Percentiles rank a stretch among this genome's conserved stretches.
These are phyloP conservation scores for Pyrgus malvae DNA, from an alignment of 2,888 invertebrate species.

Conservation along the genomic window DNA sequence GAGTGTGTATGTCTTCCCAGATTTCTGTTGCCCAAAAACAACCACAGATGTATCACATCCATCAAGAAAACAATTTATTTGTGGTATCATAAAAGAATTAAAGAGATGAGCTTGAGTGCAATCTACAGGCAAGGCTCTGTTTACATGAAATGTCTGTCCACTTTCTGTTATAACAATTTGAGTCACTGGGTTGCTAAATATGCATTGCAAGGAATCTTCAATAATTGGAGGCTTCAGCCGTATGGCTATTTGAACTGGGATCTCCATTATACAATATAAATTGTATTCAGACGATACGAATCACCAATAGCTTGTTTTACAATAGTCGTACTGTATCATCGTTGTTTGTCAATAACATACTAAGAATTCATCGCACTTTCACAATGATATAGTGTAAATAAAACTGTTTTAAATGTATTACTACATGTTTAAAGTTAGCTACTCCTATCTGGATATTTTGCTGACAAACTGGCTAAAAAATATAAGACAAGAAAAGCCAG, in stretches of 20 bases:
- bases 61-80: conserved; percentile 85
- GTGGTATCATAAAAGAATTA: conserved; percentile 84
- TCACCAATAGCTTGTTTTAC: conserved; percentile 4
- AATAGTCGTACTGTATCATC: neutral
- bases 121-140: conserved; percentile 79
- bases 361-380: no score
- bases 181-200: conserved; percentile 82
- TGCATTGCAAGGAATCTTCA: conserved; percentile 79
- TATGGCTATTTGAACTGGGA: conserved; percentile 87
- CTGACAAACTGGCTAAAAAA: no score
- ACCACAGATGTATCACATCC: conserved; percentile 90
- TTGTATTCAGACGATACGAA: neutral
- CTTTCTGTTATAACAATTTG: conserved; percentile 83
- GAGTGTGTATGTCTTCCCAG: conserved; percentile 88
- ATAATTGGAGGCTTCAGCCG: conserved; percentile 83
- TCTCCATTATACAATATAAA: conserved; percentile 81
- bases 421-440: no score
- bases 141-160: conserved; percentile 80
- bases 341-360: no score
- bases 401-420: no score
- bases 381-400: no score
- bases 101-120: conserved; percentile 85
- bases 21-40: conserved; percentile 84
- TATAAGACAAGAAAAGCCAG: no score
- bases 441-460: no score